Percentiles rank a stretch among this genome's conserved stretches.
phyloP scores from a whole-genome alignment of 2,797 vertebrate genomes.

The Ispidina lecontei region DNA sequence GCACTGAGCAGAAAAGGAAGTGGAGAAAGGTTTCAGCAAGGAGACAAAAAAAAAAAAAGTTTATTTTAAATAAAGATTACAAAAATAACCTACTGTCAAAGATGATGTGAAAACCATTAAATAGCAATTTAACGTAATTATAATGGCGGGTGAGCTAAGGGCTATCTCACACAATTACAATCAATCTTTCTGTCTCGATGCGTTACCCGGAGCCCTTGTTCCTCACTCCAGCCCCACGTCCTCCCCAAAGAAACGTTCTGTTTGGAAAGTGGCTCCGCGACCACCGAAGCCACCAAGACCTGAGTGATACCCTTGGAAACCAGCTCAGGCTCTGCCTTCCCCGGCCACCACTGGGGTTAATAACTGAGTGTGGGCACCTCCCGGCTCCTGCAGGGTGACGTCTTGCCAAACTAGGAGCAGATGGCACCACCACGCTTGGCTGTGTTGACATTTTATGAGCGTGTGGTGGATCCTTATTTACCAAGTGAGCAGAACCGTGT shows the following conservation, averaged over 20 bases:
- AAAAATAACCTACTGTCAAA: constrained; percentile 71
- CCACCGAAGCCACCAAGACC: fast-evolving
- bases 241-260: constrained; percentile 54
- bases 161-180: constrained; percentile 65
- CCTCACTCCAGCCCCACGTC: constrained; percentile 3
- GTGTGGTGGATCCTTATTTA: background rate
- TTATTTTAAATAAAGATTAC: constrained; percentile 72
- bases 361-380: background rate
- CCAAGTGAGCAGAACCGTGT: background rate
- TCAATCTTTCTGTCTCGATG: constrained; percentile 58
- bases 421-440: constrained; percentile 19
- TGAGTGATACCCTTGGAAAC: fast-evolving
- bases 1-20: constrained; percentile 29
- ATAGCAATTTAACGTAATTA: constrained; percentile 62
- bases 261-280: background rate
- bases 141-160: constrained; percentile 28
- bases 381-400: background rate
- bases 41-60: constrained; percentile 45
- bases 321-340: background rate
- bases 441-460: background rate
- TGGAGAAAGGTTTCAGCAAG: constrained; percentile 25
- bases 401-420: background rate
- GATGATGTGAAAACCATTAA: constrained; percentile 74
- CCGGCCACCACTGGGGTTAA: background rate
- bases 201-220: background rate